A percentile compares a stretch with the other conserved stretches of the same genome.
phyloP scores from a whole-genome alignment of 2,113 vertebrate species.

The Bolborhynchus lineola region DNA sequence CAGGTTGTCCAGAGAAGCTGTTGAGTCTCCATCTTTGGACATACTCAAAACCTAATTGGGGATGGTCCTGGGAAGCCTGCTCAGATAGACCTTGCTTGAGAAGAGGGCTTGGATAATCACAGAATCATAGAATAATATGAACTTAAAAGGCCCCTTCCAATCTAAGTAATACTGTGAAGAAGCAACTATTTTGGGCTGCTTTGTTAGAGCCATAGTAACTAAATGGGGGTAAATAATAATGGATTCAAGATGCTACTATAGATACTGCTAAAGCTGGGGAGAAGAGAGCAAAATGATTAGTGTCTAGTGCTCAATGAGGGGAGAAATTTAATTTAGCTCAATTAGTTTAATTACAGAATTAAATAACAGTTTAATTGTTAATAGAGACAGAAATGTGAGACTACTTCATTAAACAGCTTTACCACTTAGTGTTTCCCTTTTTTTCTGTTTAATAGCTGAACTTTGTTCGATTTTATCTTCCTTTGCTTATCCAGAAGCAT shows the following conservation, averaged over 20 bases:
- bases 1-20: background rate
- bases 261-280: background rate
- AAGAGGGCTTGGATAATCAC: background rate
- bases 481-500: constrained; percentile 85
- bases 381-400: background rate
- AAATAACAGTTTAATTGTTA: background rate
- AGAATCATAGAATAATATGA: background rate
- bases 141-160: background rate
- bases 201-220: background rate
- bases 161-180: background rate
- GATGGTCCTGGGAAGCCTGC: background rate
- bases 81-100: background rate
- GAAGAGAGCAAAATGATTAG: background rate
- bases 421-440: background rate
- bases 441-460: constrained; percentile 83
- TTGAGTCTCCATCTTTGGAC: background rate
- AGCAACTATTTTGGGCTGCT: background rate
- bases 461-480: constrained; percentile 94
- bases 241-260: background rate
- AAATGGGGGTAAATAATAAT: background rate
- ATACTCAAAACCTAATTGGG: background rate
- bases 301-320: background rate
- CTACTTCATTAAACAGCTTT: background rate
- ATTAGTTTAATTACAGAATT: background rate
- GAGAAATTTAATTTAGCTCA: background rate